A percentile compares a stretch with the other conserved stretches of the same genome.
These are phyloP conservation scores for Drosophila setifemur DNA, from an alignment of 1,140 invertebrate genomes.

Conservation along the genomic window DNA sequence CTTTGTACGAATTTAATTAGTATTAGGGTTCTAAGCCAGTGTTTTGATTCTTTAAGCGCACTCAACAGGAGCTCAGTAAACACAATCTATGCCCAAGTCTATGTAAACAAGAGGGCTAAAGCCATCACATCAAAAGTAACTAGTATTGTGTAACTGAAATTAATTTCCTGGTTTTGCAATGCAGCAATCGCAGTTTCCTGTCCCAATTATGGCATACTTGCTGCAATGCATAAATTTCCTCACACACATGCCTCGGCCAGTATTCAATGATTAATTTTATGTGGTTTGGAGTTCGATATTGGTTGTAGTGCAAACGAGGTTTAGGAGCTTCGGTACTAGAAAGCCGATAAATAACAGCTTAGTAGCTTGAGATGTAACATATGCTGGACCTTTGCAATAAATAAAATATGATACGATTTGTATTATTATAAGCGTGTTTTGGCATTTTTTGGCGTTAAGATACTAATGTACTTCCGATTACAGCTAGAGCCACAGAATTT, in stretches of 20 bases:
- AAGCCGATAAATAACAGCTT: neutral
- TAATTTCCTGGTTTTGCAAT: slow-evolving; percentile 50
- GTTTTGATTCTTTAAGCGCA: slow-evolving; percentile 47
- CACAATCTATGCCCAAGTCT: neutral
- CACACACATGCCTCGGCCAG: slow-evolving; percentile 11
- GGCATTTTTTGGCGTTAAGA: too few relatives aligned
- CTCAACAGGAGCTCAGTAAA: slow-evolving; percentile 18
- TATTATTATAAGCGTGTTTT: too few relatives aligned
- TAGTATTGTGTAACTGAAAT: slow-evolving; percentile 37
- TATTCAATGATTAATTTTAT: slow-evolving; percentile 70
- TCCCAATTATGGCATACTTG: slow-evolving; percentile 54
- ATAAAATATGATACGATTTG: too few relatives aligned
- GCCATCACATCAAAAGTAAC: too few relatives aligned
- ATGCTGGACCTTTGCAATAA: too few relatives aligned
- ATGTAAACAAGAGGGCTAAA: too few relatives aligned
- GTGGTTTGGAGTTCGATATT: slow-evolving; percentile 42
- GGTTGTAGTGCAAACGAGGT: neutral
- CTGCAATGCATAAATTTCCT: slow-evolving; percentile 71
- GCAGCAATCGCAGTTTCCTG: slow-evolving; percentile 46
- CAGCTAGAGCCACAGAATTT: too few relatives aligned
- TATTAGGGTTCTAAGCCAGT: slow-evolving; percentile 44
- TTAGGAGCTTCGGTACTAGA: neutral
- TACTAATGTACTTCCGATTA: too few relatives aligned
- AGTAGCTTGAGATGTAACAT: neutral
- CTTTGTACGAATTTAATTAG: slow-evolving; percentile 64